Base-by-base conservation (phyloP, 2,113 vertebrate species). In the Garra rufa region DNA sequence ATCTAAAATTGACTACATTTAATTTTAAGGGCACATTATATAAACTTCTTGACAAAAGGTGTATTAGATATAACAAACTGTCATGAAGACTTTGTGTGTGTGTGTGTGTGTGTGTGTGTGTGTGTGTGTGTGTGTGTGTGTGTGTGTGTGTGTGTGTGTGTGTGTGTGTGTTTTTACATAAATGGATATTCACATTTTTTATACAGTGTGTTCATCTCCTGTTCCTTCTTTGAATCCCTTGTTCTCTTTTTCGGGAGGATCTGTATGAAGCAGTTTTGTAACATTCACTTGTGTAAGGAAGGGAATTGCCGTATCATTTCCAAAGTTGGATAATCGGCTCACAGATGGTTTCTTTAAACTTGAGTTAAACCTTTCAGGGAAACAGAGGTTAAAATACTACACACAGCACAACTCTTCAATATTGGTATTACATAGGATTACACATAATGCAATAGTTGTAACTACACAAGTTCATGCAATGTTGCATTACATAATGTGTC, bases 251-350 rank as follows among this genome's bases (percentile, higher is more conserved):
- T 79, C 6, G 74, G 24, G 52, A 61, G 61, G 52, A 76, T 80
- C 38, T 76, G 30, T 69, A 70, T 24, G 26, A 65, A 74, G 74
- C 13, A 48, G 19, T 24, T 41, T 65, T n/a, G 48, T 61, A 87
- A 52, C 80, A 41, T 59, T 73, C 44, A 46, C 61, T 76, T 77
- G 79, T 78, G 48, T 24, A 48, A 17, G 34, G 43, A 59, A 26
- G 34, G 89, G 86, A 88, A 87, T 44, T 73, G 87, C 88, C 86
- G 83, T 89, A 86, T 85, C 82, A 84, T 92, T 90, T 88, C 78
- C 76, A 92, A 90, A 93, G 90, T 88, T 90, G 87, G 75, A 90
- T 91, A 92, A 93, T 94, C 89, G 88, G 87, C 89, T 94, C 91
- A 92, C 87, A 63, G 87, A 80, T 38, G 83, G 80, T 92, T 88